Percentiles rank a stretch among this genome's conserved stretches.
phyloP scores from a whole-genome alignment of 2,888 invertebrate genomes.

The Apamea monoglypha region DNA sequence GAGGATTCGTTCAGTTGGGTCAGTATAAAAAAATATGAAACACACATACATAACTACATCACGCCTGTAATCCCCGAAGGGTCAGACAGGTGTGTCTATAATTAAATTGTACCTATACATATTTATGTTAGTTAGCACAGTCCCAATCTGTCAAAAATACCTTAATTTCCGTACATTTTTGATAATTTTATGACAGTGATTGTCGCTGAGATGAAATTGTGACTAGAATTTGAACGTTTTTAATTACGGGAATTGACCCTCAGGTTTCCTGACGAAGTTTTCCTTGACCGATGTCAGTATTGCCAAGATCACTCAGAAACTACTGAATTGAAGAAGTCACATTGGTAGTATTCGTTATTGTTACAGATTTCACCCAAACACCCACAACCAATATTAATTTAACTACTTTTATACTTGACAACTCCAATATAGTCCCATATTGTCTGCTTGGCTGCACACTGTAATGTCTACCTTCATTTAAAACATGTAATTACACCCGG shows the following conservation, averaged over 20 bases:
- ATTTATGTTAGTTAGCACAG: no score
- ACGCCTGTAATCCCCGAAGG: neutral
- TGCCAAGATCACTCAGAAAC: neutral
- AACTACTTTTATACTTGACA: neutral
- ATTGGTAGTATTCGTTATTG: neutral
- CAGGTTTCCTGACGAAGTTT: neutral
- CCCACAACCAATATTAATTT: neutral
- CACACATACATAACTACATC: neutral
- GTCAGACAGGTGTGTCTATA: neutral
- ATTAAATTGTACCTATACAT: no score
- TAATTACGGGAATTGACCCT: no score
- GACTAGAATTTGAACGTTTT: no score
- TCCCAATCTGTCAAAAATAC: no score
- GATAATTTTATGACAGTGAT: no score
- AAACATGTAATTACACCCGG: constrained; percentile 56
- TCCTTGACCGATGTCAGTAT: neutral
- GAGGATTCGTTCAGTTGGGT: neutral
- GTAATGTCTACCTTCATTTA: constrained; percentile 70
- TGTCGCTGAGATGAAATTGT: no score
- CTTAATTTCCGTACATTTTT: no score
- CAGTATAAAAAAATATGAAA: neutral
- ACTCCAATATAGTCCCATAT: constrained; percentile 17
- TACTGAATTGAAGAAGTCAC: neutral
- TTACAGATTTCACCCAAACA: neutral
- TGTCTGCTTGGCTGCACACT: constrained; percentile 42